Conservation (phyloP, 2,113 vertebrate genomes). For the Silurus glanis region DNA sequence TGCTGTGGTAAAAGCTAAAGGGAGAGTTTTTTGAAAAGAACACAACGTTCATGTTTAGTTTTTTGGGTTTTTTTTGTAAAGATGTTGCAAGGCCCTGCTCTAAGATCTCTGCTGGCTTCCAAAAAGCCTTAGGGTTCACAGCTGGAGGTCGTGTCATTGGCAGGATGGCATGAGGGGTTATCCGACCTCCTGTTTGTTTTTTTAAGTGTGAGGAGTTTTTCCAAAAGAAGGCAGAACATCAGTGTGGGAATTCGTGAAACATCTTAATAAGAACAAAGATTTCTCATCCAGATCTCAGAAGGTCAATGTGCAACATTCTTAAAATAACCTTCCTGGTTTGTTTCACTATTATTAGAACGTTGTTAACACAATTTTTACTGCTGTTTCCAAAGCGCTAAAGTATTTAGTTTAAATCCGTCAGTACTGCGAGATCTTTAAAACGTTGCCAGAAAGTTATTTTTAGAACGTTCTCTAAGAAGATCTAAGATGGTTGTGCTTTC, state of each 20-base stretch:
- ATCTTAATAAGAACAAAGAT: not conserved
- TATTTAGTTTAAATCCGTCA: not conserved
- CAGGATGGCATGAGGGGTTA: not conserved
- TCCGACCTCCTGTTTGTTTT: not conserved
- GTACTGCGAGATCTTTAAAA: not conserved
- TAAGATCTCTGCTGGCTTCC: slow-evolving; percentile 27
- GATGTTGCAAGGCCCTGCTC: slow-evolving; percentile 9
- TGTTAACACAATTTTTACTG: not conserved
- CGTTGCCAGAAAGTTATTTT: not conserved
- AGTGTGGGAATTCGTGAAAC: not conserved
- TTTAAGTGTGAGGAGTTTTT: not conserved
- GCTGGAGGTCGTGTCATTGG: not conserved
- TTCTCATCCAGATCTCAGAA: not conserved
- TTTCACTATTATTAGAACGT: not conserved
- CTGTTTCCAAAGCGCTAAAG: not conserved
- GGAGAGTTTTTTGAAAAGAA: not conserved
- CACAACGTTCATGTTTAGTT: not conserved
- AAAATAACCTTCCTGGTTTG: not conserved
- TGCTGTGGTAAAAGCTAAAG: not conserved
- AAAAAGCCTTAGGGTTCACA: slow-evolving; percentile 19
- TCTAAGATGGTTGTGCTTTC: not conserved
- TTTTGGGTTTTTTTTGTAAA: no score
- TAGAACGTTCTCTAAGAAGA: not conserved
- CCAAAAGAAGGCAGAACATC: not conserved
- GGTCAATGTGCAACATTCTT: not conserved